Conservation (phyloP, 2,113 vertebrate species). For the Tretioscincus oriximinensis region DNA sequence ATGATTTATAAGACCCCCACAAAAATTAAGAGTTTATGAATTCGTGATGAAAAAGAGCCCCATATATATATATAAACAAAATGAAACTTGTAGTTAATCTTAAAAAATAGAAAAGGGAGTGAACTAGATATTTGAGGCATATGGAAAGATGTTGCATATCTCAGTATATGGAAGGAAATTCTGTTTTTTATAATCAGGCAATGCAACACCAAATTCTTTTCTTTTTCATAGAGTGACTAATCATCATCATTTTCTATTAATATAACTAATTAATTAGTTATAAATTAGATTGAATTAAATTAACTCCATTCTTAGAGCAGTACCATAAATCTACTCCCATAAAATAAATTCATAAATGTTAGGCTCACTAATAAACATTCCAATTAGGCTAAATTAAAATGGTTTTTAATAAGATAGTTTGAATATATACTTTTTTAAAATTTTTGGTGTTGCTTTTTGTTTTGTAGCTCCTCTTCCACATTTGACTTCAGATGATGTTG, state of each 20-base stretch:
- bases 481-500: conserved; percentile 95
- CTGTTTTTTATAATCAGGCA: conserved; percentile 28
- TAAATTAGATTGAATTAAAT: conserved; percentile 4
- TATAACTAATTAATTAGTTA: not conserved
- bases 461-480: conserved; percentile 92
- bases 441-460: conserved; percentile 76
- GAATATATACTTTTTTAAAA: conserved; percentile 65
- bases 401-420: conserved; percentile 53
- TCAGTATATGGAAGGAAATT: not conserved
- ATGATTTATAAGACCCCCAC: not conserved
- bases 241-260: conserved; percentile 32
- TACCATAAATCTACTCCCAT: conserved; percentile 17
- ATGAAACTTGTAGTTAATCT: not conserved
- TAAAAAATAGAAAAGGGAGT: conserved; percentile 21
- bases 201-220: conserved; percentile 64
- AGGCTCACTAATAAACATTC: conserved; percentile 31
- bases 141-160: conserved; percentile 33
- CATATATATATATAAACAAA: conserved; percentile 30
- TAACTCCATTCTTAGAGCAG: conserved; percentile 30
- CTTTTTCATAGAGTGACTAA: conserved; percentile 55
- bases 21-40: not conserved
- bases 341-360: conserved; percentile 17
- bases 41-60: conserved; percentile 20
- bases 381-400: conserved; percentile 52
- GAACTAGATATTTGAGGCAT: not conserved